Conservation (phyloP, 1,140 invertebrate genomes). For the Cheumatopsyche charites region DNA sequence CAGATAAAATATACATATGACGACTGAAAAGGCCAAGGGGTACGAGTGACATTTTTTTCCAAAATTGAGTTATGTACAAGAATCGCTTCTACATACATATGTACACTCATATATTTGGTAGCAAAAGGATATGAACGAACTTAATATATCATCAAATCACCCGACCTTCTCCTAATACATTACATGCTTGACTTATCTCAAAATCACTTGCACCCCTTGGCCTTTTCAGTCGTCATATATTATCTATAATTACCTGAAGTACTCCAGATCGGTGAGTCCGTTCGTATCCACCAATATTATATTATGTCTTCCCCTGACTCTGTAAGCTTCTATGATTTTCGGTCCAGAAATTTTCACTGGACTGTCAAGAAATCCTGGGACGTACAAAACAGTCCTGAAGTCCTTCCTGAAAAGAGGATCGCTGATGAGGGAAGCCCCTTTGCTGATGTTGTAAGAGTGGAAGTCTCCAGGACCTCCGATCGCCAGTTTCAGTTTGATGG, state of each 20-base stretch:
- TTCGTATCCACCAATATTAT: slow-evolving; percentile 31
- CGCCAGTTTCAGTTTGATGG: slow-evolving; percentile 19
- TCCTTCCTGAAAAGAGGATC: slow-evolving; percentile 35
- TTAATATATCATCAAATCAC: no score
- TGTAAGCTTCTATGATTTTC: slow-evolving; percentile 25
- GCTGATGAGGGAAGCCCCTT: slow-evolving; percentile 21
- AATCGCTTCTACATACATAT: no score
- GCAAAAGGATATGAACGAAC: no score
- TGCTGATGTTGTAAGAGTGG: slow-evolving; percentile 42
- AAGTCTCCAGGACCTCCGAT: not conserved
- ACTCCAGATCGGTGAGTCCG: slow-evolving; percentile 9
- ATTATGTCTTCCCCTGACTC: slow-evolving; percentile 35
- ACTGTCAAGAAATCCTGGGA: slow-evolving; percentile 34
- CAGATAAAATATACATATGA: no score
- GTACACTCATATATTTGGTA: no score
- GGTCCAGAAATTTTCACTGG: not conserved
- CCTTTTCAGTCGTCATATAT: no score
- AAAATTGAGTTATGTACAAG: no score
- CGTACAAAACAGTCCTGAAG: slow-evolving; percentile 37
- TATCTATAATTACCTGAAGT: slow-evolving; percentile 29
- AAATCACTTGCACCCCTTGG: no score
- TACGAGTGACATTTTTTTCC: no score
- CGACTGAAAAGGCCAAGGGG: no score
- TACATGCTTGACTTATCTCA: no score
- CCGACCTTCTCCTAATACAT: no score